Base-by-base conservation (phyloP, 2,797 vertebrate genomes). In the Brachyrhaphis roseni region DNA sequence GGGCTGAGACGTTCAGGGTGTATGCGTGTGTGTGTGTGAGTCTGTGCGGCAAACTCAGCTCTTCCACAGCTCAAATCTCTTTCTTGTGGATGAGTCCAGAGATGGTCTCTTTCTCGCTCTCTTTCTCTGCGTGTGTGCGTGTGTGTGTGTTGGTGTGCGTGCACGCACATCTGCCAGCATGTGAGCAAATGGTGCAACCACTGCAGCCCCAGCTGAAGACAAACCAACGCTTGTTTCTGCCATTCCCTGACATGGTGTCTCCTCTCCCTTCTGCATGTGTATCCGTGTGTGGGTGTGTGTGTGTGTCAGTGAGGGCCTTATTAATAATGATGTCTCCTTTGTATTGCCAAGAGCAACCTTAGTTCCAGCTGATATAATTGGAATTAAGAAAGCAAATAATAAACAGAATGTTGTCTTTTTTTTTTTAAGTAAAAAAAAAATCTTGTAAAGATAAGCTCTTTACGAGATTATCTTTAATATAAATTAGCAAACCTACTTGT, bases 41-140 rank as follows among this genome's bases (percentile, higher is more conserved):
- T 78, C 72, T 90, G 92, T 89, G 86, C 84, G 92, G 90, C 86
- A 88, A 93, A 92, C 89, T 93, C 91, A 91, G 93, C 91, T 93
- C 90, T 88, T 93, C 85, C 86, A 91, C 84, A 80, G 86, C 88
- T 92, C 86, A 88, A 89, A 92, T 90, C 84, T 82, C 85, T 90
- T 87, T 91, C 91, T 89, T 77, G 87, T 90, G 91, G 92, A 89
- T 92, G 91, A 90, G 85, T 92, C 93, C 86, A 92, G 91, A 85
- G 91, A 91, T 86, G 86, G 89, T 86, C 82, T 79, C 72, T 72
- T n/a, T 76, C 49, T 62, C 31, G 74, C 39, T 62, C 45, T 45
- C 31, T 23, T 28, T 76, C 78, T 75, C 47, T 8, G 49, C 64
- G 81, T 71, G 57, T 76, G 76, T 74, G 73, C 72, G 51, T n/a